phyloP scores from a whole-genome alignment of 2,113 vertebrate genomes.

The Mobula hypostoma region DNA sequence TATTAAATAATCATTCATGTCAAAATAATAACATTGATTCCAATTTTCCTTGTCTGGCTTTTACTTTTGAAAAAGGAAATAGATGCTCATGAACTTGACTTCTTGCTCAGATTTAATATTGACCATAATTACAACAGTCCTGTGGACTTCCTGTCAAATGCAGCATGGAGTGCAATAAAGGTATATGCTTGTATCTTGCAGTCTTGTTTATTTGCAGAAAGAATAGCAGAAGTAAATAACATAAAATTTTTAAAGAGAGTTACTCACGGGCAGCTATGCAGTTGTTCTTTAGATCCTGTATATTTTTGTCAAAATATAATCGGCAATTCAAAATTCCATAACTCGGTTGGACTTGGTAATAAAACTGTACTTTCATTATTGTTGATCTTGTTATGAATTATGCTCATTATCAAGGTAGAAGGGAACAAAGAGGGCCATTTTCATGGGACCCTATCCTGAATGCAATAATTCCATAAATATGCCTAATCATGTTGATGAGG shows the following conservation, averaged over 20 bases:
- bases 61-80: conserved; percentile 62
- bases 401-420: neutral
- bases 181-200: conserved; percentile 41
- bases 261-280: neutral
- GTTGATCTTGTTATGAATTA: neutral
- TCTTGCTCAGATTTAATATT: conserved; percentile 64
- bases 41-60: conserved; percentile 49
- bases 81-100: conserved; percentile 60
- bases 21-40: conserved; percentile 23
- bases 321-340: neutral
- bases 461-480: neutral
- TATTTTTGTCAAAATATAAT: conserved; percentile 14
- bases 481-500: neutral
- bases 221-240: neutral
- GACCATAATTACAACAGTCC: conserved; percentile 61
- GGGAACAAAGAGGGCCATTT: neutral
- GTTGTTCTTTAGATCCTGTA: neutral
- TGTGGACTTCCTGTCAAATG: conserved; percentile 62
- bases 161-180: conserved; percentile 64
- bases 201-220: neutral
- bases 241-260: neutral
- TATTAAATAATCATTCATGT: neutral
- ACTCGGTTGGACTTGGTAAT: too few species aligned
- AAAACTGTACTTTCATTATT: neutral
- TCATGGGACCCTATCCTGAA: neutral